Evolutionary conservation across 92 coral and sea anemone genomes (phyloP), one percentile per base, ranked within the genome.

Genomic region (Porites divaricata): DNA sequence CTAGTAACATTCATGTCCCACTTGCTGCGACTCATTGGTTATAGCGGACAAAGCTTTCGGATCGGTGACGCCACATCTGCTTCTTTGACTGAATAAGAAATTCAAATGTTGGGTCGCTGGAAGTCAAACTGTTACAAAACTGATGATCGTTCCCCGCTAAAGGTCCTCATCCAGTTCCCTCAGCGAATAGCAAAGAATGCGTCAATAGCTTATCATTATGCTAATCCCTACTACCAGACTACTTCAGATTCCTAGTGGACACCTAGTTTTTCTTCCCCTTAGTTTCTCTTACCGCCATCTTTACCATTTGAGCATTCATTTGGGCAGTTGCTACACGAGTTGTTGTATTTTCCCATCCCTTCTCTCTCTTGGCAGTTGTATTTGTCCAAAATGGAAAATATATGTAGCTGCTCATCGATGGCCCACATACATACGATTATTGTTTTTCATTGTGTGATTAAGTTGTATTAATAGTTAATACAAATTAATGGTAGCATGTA

Each of bases 61-160:
- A 79, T 79, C 50, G 83, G 83, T 66, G 84, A 75, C 7, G 75
- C 84, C 63, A 79, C 72, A 4, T 35, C 45, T 35, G 45, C 45
- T 35, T 35, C 45, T 35, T 35, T 35, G 6, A 6, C 45, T 35
- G 69, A 81, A 53, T 70, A 81, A 23, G 77, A 81, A 53, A 81
- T 81, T 20, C 52, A 54, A 69, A 6, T 81, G 77, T 21, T 81
- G 24, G 85, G 85, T 35, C 45, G 45, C 45, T 4, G 45, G 6
- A 35, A 35, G 4, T 35, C 45, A 35, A 6, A 35, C 45, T 35
- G 45, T 35, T 35, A 35, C 45, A 35, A 35, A 35, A 35, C 45
- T 6, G 3, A 35, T 35, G 6, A 3, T 35, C 4, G 45, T 35
- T 35, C 45, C 45, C 45, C 45, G 45, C 45, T 35, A 35, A 35